These are phyloP conservation scores for Remorina albescens DNA, from an alignment of 2,797 vertebrate genomes.

Conservation along the genomic window DNA sequence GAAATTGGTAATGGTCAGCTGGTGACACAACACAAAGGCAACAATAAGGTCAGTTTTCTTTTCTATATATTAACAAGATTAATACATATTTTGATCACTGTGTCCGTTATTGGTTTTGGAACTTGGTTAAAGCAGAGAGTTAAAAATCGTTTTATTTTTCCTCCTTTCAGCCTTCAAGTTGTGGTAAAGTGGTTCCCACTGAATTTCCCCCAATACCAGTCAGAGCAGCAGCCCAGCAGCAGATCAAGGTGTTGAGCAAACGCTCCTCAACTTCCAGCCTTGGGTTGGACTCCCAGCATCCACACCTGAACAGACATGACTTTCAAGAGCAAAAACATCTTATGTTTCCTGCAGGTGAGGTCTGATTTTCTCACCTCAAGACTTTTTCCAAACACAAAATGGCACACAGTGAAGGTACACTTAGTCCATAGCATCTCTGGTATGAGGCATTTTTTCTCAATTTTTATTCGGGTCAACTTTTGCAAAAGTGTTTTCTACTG, in stretches of 20 bases:
- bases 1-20: background rate
- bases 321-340: background rate
- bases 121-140: background rate
- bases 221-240: background rate
- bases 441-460: no score
- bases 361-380: no score
- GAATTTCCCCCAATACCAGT: background rate
- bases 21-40: background rate
- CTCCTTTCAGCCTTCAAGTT: background rate
- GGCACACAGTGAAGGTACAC: no score
- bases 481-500: no score
- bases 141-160: background rate
- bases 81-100: background rate
- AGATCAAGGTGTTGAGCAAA: background rate
- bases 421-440: no score
- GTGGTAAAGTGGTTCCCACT: background rate
- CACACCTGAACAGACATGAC: background rate
- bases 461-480: no score
- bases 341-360: background rate
- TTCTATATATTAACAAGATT: background rate
- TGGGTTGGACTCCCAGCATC: background rate
- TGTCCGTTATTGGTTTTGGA: background rate
- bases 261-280: background rate
- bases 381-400: no score
- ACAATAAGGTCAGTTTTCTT: background rate